A percentile compares a stretch with the other conserved stretches of the same genome.
phyloP scores from a whole-genome alignment of 2,113 vertebrate species.

The Microtus pennsylvanicus region DNA sequence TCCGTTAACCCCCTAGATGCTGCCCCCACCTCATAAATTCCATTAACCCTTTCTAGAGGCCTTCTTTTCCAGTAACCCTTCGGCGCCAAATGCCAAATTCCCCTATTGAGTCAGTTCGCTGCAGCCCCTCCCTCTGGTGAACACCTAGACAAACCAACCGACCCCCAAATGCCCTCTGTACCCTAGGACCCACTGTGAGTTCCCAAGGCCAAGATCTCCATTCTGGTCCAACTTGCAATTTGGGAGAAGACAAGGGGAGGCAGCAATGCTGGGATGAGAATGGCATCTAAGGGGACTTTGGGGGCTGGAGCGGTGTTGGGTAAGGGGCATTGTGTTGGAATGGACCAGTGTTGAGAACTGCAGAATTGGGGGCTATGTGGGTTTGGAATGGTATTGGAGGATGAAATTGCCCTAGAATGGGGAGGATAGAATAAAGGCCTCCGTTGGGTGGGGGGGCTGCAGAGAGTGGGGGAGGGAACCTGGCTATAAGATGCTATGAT shows the following conservation, averaged over 20 bases:
- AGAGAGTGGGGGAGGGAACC: slow-evolving; percentile 73
- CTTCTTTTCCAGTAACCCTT: slow-evolving; percentile 50
- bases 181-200: slow-evolving; percentile 63
- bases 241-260: slow-evolving; percentile 73
- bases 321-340: slow-evolving; percentile 53
- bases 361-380: slow-evolving; percentile 36
- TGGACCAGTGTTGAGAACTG: slow-evolving; percentile 48
- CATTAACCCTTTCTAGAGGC: slow-evolving; percentile 40
- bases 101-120: slow-evolving; percentile 67
- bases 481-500: slow-evolving; percentile 68
- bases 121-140: slow-evolving; percentile 56
- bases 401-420: slow-evolving; percentile 63
- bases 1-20: slow-evolving; percentile 66
- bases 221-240: slow-evolving; percentile 69
- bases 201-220: slow-evolving; percentile 67
- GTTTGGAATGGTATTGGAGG: slow-evolving; percentile 36
- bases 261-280: slow-evolving; percentile 44
- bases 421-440: slow-evolving; percentile 70
- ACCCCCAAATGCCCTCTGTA: slow-evolving; percentile 83
- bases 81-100: slow-evolving; percentile 35
- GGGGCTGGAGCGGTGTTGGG: slow-evolving; percentile 26
- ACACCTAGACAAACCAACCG: slow-evolving; percentile 63
- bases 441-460: slow-evolving; percentile 72
- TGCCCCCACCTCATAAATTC: slow-evolving; percentile 54
- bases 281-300: slow-evolving; percentile 57